Evolutionary conservation across 2,888 invertebrate genomes (phyloP), one percentile per base, ranked within the genome.

Genomic region (Nomada ruficornis): DNA sequence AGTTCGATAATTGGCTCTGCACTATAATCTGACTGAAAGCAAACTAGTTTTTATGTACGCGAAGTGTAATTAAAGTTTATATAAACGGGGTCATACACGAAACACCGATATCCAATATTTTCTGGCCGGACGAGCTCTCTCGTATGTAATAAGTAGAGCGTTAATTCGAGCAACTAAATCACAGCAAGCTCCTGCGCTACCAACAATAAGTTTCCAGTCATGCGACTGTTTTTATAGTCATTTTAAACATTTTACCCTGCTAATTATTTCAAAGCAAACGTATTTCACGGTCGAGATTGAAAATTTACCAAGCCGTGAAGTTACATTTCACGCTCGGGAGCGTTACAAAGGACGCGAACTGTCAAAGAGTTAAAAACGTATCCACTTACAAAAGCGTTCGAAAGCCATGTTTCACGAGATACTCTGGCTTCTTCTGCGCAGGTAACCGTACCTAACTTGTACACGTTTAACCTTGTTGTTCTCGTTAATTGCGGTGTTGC

Each of bases 311-410:
- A 23, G 18, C 44, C 36, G 44, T 59, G 52, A 79, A 64, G 64
- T 79, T 65, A 60, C 59, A 60, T 79, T 80, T 80, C 62, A 80
- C 67, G 67, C 36, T 18, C 15, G 36, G 44, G 1, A n/a, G 29
- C 44, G 57, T 62, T 57, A 72, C 80, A 80, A 80, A 80, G 80
- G 60, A 55, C 15, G 55, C 20, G 29, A 18, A 18, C n/a, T 67
- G 59, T 62, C 54, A 67, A 67, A 72, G 72, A 57, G 55, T 62
- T 63, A 50, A 62, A 80, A 80, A n/a, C 44, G 10, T 50, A 57
- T 72, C 29, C 67, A 52, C 54, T 80, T 79, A 65, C 60, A 64
- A 59, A 64, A 20, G 54, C 26, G 36, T 70, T 60, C 18, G 52
- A 60, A 73, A 60, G 59, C 44, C 29, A 44, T 20, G 65, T 52